Evolutionary conservation across 2,888 invertebrate species (phyloP), one percentile per base, ranked within the genome.

Genomic region (Petrolisthes cinctipes): DNA sequence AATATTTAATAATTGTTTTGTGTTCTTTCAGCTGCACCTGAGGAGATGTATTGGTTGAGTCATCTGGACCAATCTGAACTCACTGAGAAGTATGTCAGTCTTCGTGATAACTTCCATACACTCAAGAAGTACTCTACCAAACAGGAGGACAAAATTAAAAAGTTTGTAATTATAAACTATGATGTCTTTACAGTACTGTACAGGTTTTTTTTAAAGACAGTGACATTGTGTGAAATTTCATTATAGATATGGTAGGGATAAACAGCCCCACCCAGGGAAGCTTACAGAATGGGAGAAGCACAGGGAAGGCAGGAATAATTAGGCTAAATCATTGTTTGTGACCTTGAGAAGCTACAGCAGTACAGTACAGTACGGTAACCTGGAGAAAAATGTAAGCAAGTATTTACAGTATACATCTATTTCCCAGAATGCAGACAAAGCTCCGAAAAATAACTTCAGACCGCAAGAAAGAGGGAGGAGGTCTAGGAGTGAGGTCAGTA

Each of bases 131-230:
- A 85, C 57, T 85, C 88, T 0, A 61, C 81, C 5, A 84, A 75
- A 75, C 88, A 88, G 71, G 88, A 88, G 51, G 88, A 88, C 54
- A 88, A 88, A 20, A 88, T 88, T 66, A 88, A 84, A 76, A 88
- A 88, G 88, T 88, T 20, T 54, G 84, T 84, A 23, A 14, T 66
- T 14, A 75, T 54, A 14, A 23, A 23, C 66, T 78, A 17, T 68
- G 66, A 68, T n/a, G 14, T 79, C 4, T 73, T 11, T 23, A 20
- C 14, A 68, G 51, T 57, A n/a, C 17, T 71, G 5, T 71, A 51
- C 20, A 17, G 51, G 17, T 57, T 20, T 5, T 56, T 57, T 79
- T 57, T 83, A 73, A 54, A 37, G 23, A 9, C 7, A 54, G 11
- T 73, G 37, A 7, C 78, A 51, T 14, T 5, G 20, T 79, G 54